Evolutionary conservation across 2,888 invertebrate genomes (phyloP).

Genomic region (Galeopsomyia nigrocyanea): DNA sequence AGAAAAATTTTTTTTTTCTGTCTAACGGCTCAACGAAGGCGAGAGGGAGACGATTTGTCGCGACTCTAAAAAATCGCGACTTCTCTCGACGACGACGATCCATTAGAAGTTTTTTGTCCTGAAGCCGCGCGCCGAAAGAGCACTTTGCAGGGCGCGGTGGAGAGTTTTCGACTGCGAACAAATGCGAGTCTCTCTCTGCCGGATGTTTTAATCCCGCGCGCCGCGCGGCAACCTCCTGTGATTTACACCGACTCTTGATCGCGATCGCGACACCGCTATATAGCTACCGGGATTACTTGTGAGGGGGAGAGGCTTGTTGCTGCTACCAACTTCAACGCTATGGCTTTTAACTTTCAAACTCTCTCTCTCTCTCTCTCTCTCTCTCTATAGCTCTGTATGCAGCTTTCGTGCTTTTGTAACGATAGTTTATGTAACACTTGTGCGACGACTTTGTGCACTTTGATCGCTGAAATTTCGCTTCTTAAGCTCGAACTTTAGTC

Average conservation of each 20-base stretch:
- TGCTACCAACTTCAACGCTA: neutral
- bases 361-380: no score
- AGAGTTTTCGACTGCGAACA: conserved; percentile 60
- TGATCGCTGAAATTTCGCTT: neutral
- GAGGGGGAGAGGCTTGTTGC: neutral
- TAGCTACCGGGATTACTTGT: neutral
- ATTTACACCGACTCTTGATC: conserved; percentile 44
- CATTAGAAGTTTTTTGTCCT: conserved; percentile 39
- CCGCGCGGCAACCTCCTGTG: no score
- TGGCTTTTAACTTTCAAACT: neutral
- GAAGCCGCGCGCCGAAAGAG: conserved; percentile 18
- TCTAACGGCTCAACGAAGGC: neutral
- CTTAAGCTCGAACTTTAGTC: no score
- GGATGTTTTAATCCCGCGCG: conserved; percentile 63
- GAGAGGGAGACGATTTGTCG: neutral
- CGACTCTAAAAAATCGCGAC: conserved; percentile 27
- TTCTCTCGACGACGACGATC: conserved; percentile 26
- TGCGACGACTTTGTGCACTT: neutral
- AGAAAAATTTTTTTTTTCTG: no score
- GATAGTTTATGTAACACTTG: no score
- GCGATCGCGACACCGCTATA: neutral
- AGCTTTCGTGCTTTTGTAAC: no score
- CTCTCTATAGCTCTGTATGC: conserved; percentile 10
- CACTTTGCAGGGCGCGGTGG: conserved; percentile 49
- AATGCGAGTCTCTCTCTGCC: conserved; percentile 53